phyloP scores from a whole-genome alignment of 2,888 invertebrate genomes.

The Frankliniella fusca region DNA sequence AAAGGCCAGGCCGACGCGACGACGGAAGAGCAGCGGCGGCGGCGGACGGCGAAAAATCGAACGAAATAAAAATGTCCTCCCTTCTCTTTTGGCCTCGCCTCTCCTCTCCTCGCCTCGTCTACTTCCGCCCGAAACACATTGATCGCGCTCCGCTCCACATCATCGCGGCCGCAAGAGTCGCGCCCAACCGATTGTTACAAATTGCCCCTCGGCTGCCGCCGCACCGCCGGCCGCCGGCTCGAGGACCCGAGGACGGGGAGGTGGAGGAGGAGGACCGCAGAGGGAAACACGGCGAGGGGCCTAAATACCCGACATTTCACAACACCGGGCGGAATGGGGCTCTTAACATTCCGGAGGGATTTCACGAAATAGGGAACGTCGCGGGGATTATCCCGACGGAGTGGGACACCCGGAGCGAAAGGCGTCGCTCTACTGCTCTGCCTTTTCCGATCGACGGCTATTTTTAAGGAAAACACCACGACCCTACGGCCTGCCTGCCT shows the following conservation, averaged over 20 bases:
- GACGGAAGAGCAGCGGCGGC: too few relatives aligned
- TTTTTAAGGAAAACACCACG: neutral
- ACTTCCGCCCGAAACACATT: too few relatives aligned
- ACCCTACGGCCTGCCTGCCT: neutral
- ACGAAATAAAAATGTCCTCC: too few relatives aligned
- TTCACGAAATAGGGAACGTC: neutral
- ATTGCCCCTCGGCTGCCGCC: neutral
- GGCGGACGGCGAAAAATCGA: too few relatives aligned
- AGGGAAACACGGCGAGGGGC: neutral
- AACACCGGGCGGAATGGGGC: slow-evolving; percentile 5
- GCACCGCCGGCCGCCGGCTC: neutral
- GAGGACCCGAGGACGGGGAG: too few relatives aligned
- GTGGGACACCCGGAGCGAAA: neutral
- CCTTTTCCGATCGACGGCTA: neutral
- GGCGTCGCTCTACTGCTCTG: neutral
- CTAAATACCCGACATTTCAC: slow-evolving; percentile 6
- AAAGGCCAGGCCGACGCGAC: too few relatives aligned
- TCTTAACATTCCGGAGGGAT: slow-evolving; percentile 9
- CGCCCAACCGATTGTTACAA: slow-evolving; percentile 11
- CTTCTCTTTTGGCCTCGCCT: too few relatives aligned
- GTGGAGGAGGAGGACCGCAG: neutral
- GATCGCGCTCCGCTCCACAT: too few relatives aligned
- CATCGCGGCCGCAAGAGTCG: too few relatives aligned
- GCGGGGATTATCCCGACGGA: neutral
- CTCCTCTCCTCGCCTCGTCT: too few relatives aligned